Evolutionary conservation across 2,113 vertebrate genomes (phyloP).

Genomic region (Bubalus kerabau): DNA sequence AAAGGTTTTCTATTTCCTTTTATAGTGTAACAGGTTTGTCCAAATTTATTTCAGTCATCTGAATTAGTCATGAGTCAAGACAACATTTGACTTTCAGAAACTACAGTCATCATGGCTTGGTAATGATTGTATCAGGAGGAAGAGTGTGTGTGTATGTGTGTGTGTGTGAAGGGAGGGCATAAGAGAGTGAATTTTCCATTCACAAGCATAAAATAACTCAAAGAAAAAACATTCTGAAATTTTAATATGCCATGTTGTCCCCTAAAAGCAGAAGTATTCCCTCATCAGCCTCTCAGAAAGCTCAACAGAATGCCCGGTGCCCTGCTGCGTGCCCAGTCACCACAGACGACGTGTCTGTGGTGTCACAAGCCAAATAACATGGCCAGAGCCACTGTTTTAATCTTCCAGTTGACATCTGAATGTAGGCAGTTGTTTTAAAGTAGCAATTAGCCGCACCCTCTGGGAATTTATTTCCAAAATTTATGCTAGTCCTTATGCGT

Average conservation of each 20-base stretch:
- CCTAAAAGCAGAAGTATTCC: constrained; percentile 52
- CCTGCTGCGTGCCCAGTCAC: constrained; percentile 16
- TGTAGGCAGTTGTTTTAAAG: constrained; percentile 26
- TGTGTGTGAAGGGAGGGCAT: background rate
- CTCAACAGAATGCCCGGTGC: constrained; percentile 44
- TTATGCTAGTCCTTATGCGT: background rate
- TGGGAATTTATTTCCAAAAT: constrained; percentile 41
- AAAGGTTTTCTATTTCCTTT: background rate
- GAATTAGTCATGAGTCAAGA: constrained; percentile 50
- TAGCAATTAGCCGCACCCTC: constrained; percentile 42
- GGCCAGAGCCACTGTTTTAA: background rate
- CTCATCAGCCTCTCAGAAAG: constrained; percentile 38
- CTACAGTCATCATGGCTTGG: constrained; percentile 28
- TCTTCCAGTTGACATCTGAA: constrained; percentile 34
- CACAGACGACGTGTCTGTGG: constrained; percentile 57
- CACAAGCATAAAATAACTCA: background rate
- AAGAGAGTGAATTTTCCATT: constrained; percentile 30
- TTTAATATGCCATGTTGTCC: constrained; percentile 29
- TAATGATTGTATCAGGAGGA: constrained; percentile 36
- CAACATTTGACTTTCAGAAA: constrained; percentile 66
- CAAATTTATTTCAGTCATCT: constrained; percentile 60
- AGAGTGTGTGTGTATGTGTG: background rate
- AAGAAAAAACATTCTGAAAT: constrained; percentile 57
- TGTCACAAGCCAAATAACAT: constrained; percentile 49
- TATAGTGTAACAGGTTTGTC: constrained; percentile 39